Percentiles rank a stretch among this genome's conserved stretches.
These are phyloP conservation scores for Entelurus aequoreus DNA, from an alignment of 2,113 vertebrate species.

Conservation along the genomic window DNA sequence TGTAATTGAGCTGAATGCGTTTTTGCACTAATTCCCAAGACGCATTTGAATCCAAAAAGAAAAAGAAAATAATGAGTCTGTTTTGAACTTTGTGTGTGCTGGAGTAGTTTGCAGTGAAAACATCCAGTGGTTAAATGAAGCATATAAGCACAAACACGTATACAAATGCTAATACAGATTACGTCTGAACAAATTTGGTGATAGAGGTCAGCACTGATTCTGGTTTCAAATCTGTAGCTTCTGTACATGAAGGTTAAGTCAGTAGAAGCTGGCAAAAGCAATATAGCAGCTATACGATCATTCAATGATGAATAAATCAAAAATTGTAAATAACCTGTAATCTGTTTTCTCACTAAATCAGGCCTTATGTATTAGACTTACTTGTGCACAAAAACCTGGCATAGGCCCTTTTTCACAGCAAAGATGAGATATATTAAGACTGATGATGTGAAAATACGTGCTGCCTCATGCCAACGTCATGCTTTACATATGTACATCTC, in stretches of 20 bases:
- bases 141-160: slow-evolving; percentile 7
- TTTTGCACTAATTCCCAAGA: slow-evolving; percentile 43
- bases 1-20: slow-evolving; percentile 11
- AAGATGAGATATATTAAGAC: too few relatives aligned
- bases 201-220: not conserved
- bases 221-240: not conserved
- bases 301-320: not conserved
- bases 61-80: slow-evolving; percentile 35
- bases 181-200: not conserved
- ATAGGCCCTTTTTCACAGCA: too few relatives aligned
- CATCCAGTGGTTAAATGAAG: slow-evolving; percentile 27
- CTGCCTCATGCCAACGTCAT: too few relatives aligned
- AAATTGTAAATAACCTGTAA: not conserved
- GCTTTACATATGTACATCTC: too few relatives aligned
- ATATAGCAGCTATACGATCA: not conserved
- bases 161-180: not conserved
- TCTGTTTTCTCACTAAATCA: not conserved
- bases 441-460: too few relatives aligned
- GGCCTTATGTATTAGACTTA: not conserved
- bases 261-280: not conserved
- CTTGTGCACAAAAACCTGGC: too few relatives aligned
- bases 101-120: slow-evolving; percentile 36
- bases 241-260: not conserved
- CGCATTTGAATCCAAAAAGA: slow-evolving; percentile 54
- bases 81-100: slow-evolving; percentile 34